Evolutionary conservation across 2,888 invertebrate species (phyloP).

Genomic region (Geotrupes spiniger): DNA sequence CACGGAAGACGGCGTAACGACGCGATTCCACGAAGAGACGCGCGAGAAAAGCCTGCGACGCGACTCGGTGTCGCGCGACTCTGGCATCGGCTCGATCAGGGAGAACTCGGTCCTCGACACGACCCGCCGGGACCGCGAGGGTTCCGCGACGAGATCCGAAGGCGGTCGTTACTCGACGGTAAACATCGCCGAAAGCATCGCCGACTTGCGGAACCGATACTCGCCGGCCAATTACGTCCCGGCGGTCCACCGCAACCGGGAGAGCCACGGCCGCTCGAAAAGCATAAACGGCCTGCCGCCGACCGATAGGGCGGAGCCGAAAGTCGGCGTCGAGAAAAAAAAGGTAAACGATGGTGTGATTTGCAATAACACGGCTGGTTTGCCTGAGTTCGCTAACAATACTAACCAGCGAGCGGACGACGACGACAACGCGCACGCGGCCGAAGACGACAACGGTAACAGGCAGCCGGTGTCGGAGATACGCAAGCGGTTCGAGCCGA

Average conservation of each 20-base stretch:
- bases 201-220: constrained; percentile 72
- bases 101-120: constrained; percentile 47
- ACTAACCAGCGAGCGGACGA: constrained; percentile 47
- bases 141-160: constrained; percentile 43
- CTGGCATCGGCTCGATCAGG: constrained; percentile 43
- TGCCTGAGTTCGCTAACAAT: constrained; percentile 42
- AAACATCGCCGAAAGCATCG: constrained; percentile 48
- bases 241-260: constrained; percentile 42
- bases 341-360: constrained; percentile 43
- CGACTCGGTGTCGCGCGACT: constrained; percentile 41
- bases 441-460: constrained; percentile 57
- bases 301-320: constrained; percentile 42
- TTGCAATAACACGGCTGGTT: constrained; percentile 41
- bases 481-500: constrained; percentile 56
- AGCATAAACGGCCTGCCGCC: constrained; percentile 58
- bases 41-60: constrained; percentile 43
- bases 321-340: constrained; percentile 33
- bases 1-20: constrained; percentile 50
- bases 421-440: constrained; percentile 47
- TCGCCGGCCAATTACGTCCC: constrained; percentile 74
- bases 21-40: constrained; percentile 49
- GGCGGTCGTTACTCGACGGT: constrained; percentile 29
- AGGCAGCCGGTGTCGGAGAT: constrained; percentile 60
- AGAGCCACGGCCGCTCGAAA: constrained; percentile 50
- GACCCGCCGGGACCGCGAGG: constrained; percentile 57